A percentile compares a stretch with the other conserved stretches of the same genome.
Evolutionary conservation across 2,888 invertebrate genomes (phyloP).

Genomic region (Eutolmus rufibarbis): DNA sequence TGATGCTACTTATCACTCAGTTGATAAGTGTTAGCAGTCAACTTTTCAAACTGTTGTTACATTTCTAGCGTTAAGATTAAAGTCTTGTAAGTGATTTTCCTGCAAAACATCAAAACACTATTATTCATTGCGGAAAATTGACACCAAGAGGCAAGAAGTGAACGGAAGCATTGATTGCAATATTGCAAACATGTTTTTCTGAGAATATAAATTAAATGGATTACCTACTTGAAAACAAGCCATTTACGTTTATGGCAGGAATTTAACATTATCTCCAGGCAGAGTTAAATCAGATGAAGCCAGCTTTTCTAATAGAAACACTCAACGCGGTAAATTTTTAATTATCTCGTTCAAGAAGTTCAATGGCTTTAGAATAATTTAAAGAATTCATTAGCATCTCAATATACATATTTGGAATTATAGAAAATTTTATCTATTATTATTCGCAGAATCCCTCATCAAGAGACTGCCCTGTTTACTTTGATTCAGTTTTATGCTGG

Average conservation of each 20-base stretch:
- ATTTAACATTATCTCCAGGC: neutral
- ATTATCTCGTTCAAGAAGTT: neutral
- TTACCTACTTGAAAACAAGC: neutral
- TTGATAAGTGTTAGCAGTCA: neutral
- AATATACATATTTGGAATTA: neutral
- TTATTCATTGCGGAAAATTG: neutral
- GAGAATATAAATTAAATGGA: neutral
- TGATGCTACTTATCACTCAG: conserved; percentile 13
- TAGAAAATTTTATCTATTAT: conserved; percentile 8
- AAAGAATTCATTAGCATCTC: neutral
- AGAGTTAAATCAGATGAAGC: neutral
- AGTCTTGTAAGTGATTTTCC: neutral
- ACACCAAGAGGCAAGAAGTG: neutral
- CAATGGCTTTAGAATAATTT: neutral
- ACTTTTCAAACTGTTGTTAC: neutral
- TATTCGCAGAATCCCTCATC: conserved; percentile 12
- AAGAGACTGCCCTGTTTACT: conserved; percentile 69
- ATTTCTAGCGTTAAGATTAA: neutral
- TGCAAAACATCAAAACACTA: neutral
- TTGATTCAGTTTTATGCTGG: conserved; percentile 85
- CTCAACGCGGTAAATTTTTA: neutral
- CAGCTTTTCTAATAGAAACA: neutral
- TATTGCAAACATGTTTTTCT: neutral
- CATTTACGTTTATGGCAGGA: neutral
- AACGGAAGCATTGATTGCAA: neutral